Evolutionary conservation across 2,113 vertebrate species (phyloP).

Genomic region (Elephantulus edwardii): DNA sequence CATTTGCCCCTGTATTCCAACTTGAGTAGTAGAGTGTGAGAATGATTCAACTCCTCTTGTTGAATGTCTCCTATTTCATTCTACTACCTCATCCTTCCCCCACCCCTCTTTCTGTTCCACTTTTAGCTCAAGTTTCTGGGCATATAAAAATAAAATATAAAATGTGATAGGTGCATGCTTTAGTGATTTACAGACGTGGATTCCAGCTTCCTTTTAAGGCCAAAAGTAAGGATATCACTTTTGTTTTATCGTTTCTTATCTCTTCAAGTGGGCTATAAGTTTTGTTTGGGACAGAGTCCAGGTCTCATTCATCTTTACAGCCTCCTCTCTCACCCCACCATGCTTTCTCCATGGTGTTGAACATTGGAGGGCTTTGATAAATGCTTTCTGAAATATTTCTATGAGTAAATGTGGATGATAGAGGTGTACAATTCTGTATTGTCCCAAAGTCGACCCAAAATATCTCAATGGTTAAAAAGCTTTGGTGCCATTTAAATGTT

Average conservation of each 20-base stretch:
- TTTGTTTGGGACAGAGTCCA: conserved; percentile 59
- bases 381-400: conserved; percentile 1
- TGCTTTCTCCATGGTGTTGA: conserved; percentile 15
- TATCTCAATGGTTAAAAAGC: conserved; percentile 5
- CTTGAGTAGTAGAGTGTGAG: conserved; percentile 13
- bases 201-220: conserved; percentile 76
- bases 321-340: background rate
- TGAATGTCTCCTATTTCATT: conserved; percentile 58
- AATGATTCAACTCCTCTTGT: conserved; percentile 48
- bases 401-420: background rate
- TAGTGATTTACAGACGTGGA: conserved; percentile 66
- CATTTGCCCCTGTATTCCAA: conserved; percentile 21
- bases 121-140: conserved; percentile 69
- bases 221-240: conserved; percentile 66
- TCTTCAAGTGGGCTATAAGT: conserved; percentile 56
- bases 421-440: background rate
- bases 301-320: conserved; percentile 64
- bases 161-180: conserved; percentile 66
- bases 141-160: conserved; percentile 67
- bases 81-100: conserved; percentile 58
- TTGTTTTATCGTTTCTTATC: conserved; percentile 72
- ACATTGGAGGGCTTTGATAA: background rate
- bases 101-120: conserved; percentile 39
- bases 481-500: conserved; percentile 21
- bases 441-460: background rate